Evolutionary conservation across 2,113 vertebrate genomes (phyloP).

Genomic region (Marmota monax): DNA sequence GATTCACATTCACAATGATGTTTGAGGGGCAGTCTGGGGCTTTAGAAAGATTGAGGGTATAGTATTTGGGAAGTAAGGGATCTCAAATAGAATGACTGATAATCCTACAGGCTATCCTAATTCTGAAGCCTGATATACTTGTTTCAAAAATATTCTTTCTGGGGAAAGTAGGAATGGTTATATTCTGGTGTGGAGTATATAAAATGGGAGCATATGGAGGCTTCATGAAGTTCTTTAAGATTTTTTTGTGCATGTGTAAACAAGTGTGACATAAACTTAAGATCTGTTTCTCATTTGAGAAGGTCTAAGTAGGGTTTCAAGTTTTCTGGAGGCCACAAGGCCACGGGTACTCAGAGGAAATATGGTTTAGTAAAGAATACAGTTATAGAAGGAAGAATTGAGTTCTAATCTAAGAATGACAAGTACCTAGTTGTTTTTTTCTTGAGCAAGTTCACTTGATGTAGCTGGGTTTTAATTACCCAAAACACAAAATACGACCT

Average conservation of each 20-base stretch:
- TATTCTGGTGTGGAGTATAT: background rate
- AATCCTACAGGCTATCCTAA: constrained; percentile 25
- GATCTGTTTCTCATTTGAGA: constrained; percentile 14
- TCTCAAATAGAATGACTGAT: background rate
- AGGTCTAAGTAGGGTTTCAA: constrained; percentile 11
- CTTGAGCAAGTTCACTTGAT: constrained; percentile 10
- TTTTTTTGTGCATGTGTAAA: constrained; percentile 2
- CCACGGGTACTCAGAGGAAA: background rate
- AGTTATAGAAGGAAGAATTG: background rate
- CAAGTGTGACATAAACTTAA: background rate
- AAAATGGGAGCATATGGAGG: background rate
- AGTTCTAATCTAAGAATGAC: background rate
- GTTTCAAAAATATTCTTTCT: constrained; percentile 44
- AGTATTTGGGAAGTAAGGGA: background rate
- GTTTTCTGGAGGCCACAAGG: constrained; percentile 18
- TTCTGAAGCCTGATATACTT: background rate
- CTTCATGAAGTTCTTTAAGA: constrained; percentile 1
- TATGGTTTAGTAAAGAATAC: constrained; percentile 9
- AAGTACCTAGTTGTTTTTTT: constrained; percentile 26
- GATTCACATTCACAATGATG: background rate
- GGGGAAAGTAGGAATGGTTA: background rate
- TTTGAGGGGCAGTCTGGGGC: background rate
- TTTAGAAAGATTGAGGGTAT: background rate
- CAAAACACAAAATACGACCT: constrained; percentile 49
- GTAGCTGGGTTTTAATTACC: constrained; percentile 37